These are phyloP conservation scores for Tetramorium simillimum DNA, from an alignment of 1,140 invertebrate species.

Conservation along the genomic window DNA sequence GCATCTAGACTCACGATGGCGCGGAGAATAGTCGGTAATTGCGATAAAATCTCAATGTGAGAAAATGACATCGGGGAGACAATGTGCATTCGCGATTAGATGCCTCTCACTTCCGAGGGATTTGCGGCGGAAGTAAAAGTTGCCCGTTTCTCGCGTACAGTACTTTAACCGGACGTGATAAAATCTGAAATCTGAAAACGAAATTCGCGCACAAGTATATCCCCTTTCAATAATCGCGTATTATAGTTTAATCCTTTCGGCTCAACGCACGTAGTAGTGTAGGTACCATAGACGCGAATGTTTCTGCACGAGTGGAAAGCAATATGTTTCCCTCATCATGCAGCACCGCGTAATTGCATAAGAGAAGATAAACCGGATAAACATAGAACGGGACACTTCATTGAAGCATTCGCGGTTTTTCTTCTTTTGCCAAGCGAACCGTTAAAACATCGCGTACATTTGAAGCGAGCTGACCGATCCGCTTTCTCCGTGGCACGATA, in stretches of 20 bases:
- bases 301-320: not conserved
- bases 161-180: not conserved
- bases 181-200: not conserved
- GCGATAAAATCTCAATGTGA: not conserved
- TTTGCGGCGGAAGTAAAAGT: not conserved
- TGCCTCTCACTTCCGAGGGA: not conserved
- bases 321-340: constrained; percentile 14
- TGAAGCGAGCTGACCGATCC: constrained; percentile 16
- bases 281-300: not conserved
- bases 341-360: constrained; percentile 29
- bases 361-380: constrained; percentile 39
- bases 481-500: constrained; percentile 58
- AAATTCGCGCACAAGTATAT: not conserved
- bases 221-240: not conserved
- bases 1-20: constrained; percentile 7
- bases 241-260: not conserved
- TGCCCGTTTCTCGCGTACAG: not conserved
- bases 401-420: constrained; percentile 18
- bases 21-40: constrained; percentile 55
- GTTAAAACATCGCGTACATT: constrained; percentile 48
- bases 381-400: constrained; percentile 35
- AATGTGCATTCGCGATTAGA: constrained; percentile 17
- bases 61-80: not conserved
- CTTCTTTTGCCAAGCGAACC: constrained; percentile 3
- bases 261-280: not conserved